Evolutionary conservation across 1,140 invertebrate genomes (phyloP), one percentile per base, ranked within the genome.

Genomic region (Thereuonema tuberculata): DNA sequence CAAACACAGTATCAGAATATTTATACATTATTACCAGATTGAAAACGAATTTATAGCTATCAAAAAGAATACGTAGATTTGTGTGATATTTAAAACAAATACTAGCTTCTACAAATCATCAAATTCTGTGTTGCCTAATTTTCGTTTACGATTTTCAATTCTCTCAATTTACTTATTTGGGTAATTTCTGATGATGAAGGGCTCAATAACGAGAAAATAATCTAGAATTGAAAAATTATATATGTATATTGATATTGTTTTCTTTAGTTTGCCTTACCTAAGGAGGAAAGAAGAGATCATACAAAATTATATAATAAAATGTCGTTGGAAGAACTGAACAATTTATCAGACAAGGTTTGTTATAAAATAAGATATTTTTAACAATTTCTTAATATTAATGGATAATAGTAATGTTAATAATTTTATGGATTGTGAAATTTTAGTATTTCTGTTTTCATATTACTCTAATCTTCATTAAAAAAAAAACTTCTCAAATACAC

Each of bases 261-360:
- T 24, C 24, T 15, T 15, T 21, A 93, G 87, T 91, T 91, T 63
- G 93, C 89, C 0, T 74, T 91, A 65, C 90, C 93, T 1, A 80
- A 82, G 60, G 92, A 97, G 72, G 87, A 96, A 72, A 80, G 93
- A 52, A 79, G 93, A 60, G 94, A 97, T 71, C 88, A 88, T 1
- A 87, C 89, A 1, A 84, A 86, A 28, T 25, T 62, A 24, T 29
- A 59, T 25, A 27, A 50, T 17, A 62, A 59, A 48, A 60, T 27
- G 61, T 56, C 59, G 20, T 17, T 50, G n/a, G 17, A 54, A 54
- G 24, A 60, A 49, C 9, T 62, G 56, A 31, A 63, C 60, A 9
- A 60, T 59, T 28, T n/a, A 27, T 20, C 53, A 59, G 27, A 21
- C 59, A 9, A 27, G 43, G n/a, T 23, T 15, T 14, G 57, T 46